Conservation (phyloP, 2,113 vertebrate genomes). For the Rhegmatorhina hoffmannsi region DNA sequence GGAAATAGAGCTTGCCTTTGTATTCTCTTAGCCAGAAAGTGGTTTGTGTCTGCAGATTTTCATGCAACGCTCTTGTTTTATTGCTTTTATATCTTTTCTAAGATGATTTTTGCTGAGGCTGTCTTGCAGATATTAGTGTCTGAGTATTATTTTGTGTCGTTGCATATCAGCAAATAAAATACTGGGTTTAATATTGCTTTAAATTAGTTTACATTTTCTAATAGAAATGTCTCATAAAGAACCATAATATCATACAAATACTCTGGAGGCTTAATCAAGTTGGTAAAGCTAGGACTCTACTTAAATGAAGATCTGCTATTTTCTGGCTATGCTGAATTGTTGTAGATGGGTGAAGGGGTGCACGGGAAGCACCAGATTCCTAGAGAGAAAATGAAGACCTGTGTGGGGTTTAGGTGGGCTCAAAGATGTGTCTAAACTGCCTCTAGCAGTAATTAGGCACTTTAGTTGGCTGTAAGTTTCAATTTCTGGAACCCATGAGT, state of each 20-base stretch:
- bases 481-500: neutral
- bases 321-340: neutral
- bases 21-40: neutral
- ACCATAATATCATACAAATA: neutral
- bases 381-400: conserved; percentile 1
- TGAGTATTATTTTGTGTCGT: neutral
- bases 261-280: conserved; percentile 14
- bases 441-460: neutral
- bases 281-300: neutral
- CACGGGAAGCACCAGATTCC: neutral
- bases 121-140: neutral
- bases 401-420: neutral
- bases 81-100: neutral
- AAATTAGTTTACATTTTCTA: conserved; percentile 7
- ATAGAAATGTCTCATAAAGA: neutral
- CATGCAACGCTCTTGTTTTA: neutral
- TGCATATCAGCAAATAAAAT: conserved; percentile 12
- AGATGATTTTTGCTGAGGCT: neutral
- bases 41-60: neutral
- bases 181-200: conserved; percentile 14
- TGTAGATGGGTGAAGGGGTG: neutral
- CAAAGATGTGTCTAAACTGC: neutral
- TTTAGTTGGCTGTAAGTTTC: neutral
- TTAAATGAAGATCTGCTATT: conserved; percentile 37
- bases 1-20: neutral